Base-by-base conservation (phyloP, 2,797 vertebrate genomes). In the Pseudochaenichthys georgianus region DNA sequence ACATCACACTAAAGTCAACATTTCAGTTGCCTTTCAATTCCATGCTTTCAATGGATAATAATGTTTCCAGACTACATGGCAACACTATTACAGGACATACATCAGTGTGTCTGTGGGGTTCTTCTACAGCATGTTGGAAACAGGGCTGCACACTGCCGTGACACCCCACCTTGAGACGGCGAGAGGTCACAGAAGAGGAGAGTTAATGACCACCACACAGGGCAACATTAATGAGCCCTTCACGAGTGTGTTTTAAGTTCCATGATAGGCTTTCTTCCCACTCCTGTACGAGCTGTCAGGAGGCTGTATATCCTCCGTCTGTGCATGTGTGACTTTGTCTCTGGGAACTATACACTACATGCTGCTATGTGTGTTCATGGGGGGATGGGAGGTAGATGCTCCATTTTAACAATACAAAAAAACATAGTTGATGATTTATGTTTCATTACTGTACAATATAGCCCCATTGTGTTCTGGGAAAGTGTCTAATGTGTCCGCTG, bases 141-240 rank as follows among this genome's bases (percentile, higher is more conserved):
- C 73, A 66, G 62, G 43, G 58, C 69, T 51, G 70, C 54, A 38
- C 31, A 13, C 41, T 52, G 60, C 52, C 48, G 54, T 48, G 4
- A 53, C 46, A 48, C n/a, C 42, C 55, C 60, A 63, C 82, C 70
- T 78, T 72, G 61, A 87, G 78, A n/a, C 23, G 1, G 16, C 63
- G 77, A 86, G n/a, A 87, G 84, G 83, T 89, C 73, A 82, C 59
- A 55, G 41, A 45, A 70, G 83, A 75, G 34, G 78, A 72, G 58
- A 79, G 74, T 85, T 80, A 80, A 86, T 76, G 80, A 82, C 75
- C 67, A 23, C 63, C 64, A 54, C 68, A 73, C 60, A 54, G 75
- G 80, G 75, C 67, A 73, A 12, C 63, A 84, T 88, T 84, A 89
- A 88, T 79, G 85, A 90, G 88, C 52, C 64, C 54, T 55, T 47